Conservation (phyloP, 2,888 invertebrate species). For the Philonicus albiceps region DNA sequence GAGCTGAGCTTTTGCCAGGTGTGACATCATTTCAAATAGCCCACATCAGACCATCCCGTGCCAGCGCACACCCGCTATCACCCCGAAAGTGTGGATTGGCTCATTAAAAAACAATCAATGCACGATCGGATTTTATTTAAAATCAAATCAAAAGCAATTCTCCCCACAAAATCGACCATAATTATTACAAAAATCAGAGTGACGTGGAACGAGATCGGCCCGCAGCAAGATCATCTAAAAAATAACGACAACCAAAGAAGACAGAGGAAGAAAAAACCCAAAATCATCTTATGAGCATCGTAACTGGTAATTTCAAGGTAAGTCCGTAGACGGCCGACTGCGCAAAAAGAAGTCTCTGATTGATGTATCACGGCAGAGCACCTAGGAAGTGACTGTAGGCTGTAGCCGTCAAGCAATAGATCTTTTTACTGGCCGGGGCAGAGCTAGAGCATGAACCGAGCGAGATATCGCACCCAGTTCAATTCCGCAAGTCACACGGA, state of each 20-base stretch:
- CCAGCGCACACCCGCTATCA: background rate
- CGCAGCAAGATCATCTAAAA: background rate
- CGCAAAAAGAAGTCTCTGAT: background rate
- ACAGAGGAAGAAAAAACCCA: slow-evolving; percentile 27
- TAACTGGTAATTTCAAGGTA: slow-evolving; percentile 48
- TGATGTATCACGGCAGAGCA: background rate
- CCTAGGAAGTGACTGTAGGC: background rate
- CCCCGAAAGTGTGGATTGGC: background rate
- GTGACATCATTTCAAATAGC: background rate
- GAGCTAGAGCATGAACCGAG: background rate
- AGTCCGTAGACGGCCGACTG: slow-evolving; percentile 39
- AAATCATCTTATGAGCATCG: slow-evolving; percentile 45
- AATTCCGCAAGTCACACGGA: slow-evolving; percentile 17
- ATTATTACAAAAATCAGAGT: background rate
- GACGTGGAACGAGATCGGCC: background rate
- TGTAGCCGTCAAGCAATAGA: background rate
- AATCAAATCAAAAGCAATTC: background rate
- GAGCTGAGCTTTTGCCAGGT: background rate
- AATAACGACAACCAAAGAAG: background rate
- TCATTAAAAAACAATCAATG: background rate
- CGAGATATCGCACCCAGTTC: slow-evolving; percentile 1
- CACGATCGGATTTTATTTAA: background rate
- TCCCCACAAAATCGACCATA: background rate
- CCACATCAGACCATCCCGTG: background rate
- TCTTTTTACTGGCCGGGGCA: background rate